Conservation (phyloP, 2,888 invertebrate genomes). For the Scotopteryx bipunctaria region DNA sequence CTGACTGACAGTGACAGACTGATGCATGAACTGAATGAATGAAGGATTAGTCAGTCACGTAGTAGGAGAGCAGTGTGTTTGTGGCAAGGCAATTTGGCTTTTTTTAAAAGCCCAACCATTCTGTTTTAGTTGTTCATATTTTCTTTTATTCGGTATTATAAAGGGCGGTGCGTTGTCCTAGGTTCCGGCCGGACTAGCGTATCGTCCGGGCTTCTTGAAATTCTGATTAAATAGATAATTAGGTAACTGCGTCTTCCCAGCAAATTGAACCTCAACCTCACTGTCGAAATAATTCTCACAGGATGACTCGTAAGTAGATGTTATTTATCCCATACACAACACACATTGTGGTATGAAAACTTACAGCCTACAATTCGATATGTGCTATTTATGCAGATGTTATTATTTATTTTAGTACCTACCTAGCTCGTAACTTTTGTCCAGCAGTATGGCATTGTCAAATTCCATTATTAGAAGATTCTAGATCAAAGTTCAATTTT, state of each 20-base stretch:
- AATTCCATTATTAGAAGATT: too few relatives aligned
- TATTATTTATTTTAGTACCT: too few relatives aligned
- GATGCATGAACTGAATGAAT: too few relatives aligned
- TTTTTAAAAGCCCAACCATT: conserved; percentile 44
- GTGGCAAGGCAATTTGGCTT: conserved; percentile 7
- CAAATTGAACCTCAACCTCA: conserved; percentile 45
- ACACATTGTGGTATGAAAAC: too few relatives aligned
- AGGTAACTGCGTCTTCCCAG: conserved; percentile 47
- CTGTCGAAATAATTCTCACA: conserved; percentile 51
- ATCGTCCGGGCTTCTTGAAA: conserved; percentile 71
- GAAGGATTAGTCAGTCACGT: too few relatives aligned
- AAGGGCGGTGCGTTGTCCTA: conserved; percentile 82
- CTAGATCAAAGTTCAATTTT: too few relatives aligned
- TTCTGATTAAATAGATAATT: conserved; percentile 35
- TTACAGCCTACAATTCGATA: too few relatives aligned
- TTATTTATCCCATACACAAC: too few relatives aligned
- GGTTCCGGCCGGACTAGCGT: conserved; percentile 82
- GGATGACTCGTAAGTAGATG: conserved; percentile 79
- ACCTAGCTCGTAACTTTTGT: too few relatives aligned
- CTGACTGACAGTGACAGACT: conserved; percentile 1
- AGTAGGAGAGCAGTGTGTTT: neutral
- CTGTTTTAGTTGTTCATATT: conserved; percentile 69
- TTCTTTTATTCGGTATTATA: conserved; percentile 62
- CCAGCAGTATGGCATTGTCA: too few relatives aligned
- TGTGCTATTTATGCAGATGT: too few relatives aligned